Conservation (phyloP, 2,888 invertebrate genomes). For the Tetrapedia diversipes region DNA sequence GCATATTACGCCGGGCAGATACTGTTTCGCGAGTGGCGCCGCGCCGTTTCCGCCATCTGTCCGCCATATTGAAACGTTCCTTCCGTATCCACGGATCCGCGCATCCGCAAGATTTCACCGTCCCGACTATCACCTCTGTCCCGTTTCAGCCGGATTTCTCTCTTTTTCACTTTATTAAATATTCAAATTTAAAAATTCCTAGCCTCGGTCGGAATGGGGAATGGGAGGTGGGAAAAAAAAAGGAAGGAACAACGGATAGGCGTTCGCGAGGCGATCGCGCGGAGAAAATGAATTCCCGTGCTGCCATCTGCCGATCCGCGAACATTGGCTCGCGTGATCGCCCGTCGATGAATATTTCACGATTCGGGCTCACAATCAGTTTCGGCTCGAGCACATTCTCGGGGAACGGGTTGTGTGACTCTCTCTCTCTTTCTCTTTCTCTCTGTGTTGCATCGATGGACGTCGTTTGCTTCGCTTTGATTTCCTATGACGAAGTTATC, state of each 20-base stretch:
- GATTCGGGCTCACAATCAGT: background rate
- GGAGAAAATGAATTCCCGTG: constrained; percentile 31
- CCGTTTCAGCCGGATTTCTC: background rate
- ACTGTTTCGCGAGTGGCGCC: constrained; percentile 46
- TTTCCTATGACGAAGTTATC: background rate
- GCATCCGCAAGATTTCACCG: constrained; percentile 16
- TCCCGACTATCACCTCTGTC: constrained; percentile 4
- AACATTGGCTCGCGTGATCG: background rate
- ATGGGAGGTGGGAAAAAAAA: too few species aligned
- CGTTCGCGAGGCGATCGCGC: constrained; percentile 26
- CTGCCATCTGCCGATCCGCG: constrained; percentile 17
- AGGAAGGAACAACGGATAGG: constrained; percentile 6
- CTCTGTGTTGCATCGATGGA: too few species aligned
- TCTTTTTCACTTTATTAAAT: constrained; percentile 23
- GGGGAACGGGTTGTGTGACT: constrained; percentile 9
- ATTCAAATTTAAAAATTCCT: constrained; percentile 26
- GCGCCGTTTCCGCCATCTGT: constrained; percentile 56
- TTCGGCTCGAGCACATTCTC: background rate
- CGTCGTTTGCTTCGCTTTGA: constrained; percentile 1
- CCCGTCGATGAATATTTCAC: constrained; percentile 35
- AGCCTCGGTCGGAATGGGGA: background rate
- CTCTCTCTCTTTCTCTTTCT: too few species aligned
- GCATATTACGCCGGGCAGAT: constrained; percentile 73
- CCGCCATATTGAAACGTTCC: constrained; percentile 26
- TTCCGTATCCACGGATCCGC: too few species aligned